Evolutionary conservation across 2,888 invertebrate species (phyloP), one percentile per base, ranked within the genome.

Genomic region (Euplexia lucipara): DNA sequence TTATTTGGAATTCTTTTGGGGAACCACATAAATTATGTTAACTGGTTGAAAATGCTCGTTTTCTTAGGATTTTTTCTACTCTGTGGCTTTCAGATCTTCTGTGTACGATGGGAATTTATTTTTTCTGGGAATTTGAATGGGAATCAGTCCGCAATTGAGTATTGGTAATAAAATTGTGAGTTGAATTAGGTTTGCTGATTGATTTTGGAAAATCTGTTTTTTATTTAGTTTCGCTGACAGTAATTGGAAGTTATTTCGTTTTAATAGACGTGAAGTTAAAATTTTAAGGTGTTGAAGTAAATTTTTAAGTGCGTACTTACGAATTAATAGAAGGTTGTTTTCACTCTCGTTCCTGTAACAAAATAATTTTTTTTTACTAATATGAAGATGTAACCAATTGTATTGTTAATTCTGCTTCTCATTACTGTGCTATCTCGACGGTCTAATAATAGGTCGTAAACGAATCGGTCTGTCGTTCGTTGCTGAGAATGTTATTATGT

Each of bases 21-120:
- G 32, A 56, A 60, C 49, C 60, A 53, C 74, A 78, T 78, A 78
- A 78, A 78, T 78, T 80, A 56, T 45, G 54, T 60, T 80, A 73
- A 74, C 61, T 60, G 26, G 32, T 45, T 12, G n/a, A 39, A 52
- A 44, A 53, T 49, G 67, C 59, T 42, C 47, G n/a, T 73, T 74
- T 64, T 41, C 10, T 30, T 44, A 1, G 26, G 41, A 56, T 5
- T 52, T 62, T 77, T 47, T 53, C 34, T 48, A 39, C 39, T 37
- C 22, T 37, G 44, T 41, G 45, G 41, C 22, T 76, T 57, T 51
- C 7, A 34, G 8, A 44, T 52, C 20, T 53, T 49, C 18, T 34
- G 26, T 6, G 30, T 2, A 42, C 3, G 12, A 45, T 42, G 34
- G 41, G 37, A 64, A 45, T 49, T 44, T 22, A 9, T 52, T 41